Conservation (phyloP, 1,140 invertebrate species). For the Bathynomus jamesi region DNA sequence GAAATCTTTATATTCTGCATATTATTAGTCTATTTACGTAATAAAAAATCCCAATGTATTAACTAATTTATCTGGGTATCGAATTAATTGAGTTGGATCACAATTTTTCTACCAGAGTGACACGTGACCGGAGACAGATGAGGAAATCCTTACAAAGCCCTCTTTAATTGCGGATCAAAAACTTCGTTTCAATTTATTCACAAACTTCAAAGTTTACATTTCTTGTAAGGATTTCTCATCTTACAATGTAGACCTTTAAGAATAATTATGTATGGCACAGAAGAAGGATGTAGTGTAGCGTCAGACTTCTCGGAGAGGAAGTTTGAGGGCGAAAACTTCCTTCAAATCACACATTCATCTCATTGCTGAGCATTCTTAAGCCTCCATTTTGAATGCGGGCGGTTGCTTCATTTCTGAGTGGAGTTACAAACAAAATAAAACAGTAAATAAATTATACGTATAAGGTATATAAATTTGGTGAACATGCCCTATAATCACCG, state of each 20-base stretch:
- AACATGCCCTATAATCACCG: no score
- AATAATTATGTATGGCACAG: background rate
- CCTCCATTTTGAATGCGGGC: conserved; percentile 35
- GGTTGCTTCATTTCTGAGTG: conserved; percentile 33
- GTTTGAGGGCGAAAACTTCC: background rate
- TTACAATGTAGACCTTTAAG: no score
- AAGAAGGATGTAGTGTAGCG: background rate
- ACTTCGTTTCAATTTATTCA: no score
- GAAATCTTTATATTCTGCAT: background rate
- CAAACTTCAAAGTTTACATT: no score
- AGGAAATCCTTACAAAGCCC: no score
- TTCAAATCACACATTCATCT: conserved; percentile 28
- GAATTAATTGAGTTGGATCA: background rate
- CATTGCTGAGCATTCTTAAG: conserved; percentile 29
- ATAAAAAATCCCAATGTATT: background rate
- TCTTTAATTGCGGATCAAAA: no score
- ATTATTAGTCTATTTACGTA: background rate
- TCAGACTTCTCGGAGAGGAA: background rate
- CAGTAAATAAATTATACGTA: no score
- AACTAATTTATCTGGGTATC: background rate
- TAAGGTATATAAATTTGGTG: no score
- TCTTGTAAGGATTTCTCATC: no score
- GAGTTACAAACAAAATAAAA: no score
- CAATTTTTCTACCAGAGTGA: background rate
- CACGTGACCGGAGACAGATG: background rate